Evolutionary conservation across 64 coral and sea anemone species (phyloP), one percentile per base, ranked within the genome.

Genomic region (Acropora tenuis): DNA sequence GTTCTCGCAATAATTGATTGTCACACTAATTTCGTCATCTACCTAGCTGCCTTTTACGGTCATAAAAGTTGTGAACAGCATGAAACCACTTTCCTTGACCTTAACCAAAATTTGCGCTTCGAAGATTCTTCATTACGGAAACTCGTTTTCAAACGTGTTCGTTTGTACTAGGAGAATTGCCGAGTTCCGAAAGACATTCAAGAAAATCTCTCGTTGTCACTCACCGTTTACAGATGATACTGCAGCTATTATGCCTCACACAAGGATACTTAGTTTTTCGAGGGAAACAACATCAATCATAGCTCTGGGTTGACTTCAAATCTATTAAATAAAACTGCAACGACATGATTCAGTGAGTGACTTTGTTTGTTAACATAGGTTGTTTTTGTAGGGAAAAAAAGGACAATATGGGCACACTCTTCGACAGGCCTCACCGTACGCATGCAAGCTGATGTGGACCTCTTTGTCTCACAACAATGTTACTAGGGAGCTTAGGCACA

Each of bases 81-180:
- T 85, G 4, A 43, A 72, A 9, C 63, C 82, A 3, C 6, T 85
- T 48, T 85, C 82, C 17, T 18, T 85, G 43, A 85, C 8, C n/a
- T 0, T 15, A 10, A 87, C 75, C 9, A 7, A 87, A 0, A 69
- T 93, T 46, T 80, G 80, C 60, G 66, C 48, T 50, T 71, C 71
- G 5, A 93, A 87, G 41, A 61, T 93, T 8, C 74, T 93, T 41
- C 91, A 93, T 30, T 93, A 87, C 15, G 91, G 91, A 11, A 93
- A 93, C 73, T 87, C 82, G 76, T 66, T 75, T 17, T 75, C 86
- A 52, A 93, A 93, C 55, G 82, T 86, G 43, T 78, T 93, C 15
- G 68, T 93, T 8, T 93, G 87, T 15, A 78, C 82, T 20, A 20
- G 78, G 16, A 87, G 91, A 76, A 87, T 93, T 58, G 44, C 61